Evolutionary conservation across 2,113 vertebrate species (phyloP).

Genomic region (Prionailurus viverrinus): DNA sequence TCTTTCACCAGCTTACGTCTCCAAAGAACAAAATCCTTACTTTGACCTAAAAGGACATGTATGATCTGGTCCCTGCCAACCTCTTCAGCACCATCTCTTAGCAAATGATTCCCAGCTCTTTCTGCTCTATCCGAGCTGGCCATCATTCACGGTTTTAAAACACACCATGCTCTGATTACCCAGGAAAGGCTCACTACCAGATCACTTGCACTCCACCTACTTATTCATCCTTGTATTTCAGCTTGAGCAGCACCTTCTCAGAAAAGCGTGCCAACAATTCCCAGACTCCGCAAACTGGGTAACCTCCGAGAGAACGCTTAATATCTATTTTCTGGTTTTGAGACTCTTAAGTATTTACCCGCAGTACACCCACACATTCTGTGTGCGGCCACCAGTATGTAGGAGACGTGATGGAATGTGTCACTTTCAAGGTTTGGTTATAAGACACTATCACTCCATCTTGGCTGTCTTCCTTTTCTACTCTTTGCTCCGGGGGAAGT

Average conservation of each 20-base stretch:
- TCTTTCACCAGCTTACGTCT: not conserved
- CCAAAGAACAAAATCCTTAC: constrained; percentile 29
- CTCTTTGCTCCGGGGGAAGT: not conserved
- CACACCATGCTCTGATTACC: not conserved
- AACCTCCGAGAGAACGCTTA: not conserved
- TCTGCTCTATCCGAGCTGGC: not conserved
- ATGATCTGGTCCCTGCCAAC: not conserved
- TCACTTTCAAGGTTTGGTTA: not conserved
- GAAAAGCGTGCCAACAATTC: not conserved
- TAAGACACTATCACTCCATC: not conserved
- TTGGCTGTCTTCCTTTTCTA: not conserved
- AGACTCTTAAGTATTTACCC: not conserved
- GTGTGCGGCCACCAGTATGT: not conserved
- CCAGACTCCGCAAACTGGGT: not conserved
- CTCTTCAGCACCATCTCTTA: not conserved
- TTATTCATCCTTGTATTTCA: not conserved
- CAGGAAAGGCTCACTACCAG: not conserved
- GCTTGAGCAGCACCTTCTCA: not conserved
- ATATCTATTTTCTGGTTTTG: not conserved
- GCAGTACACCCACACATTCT: not conserved
- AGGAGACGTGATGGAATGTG: not conserved
- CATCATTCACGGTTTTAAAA: not conserved
- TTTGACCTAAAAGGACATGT: not conserved
- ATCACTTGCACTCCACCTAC: not conserved
- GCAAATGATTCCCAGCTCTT: not conserved